phyloP scores from a whole-genome alignment of 2,797 vertebrate species.

The Muraenolepis orangiensis region DNA sequence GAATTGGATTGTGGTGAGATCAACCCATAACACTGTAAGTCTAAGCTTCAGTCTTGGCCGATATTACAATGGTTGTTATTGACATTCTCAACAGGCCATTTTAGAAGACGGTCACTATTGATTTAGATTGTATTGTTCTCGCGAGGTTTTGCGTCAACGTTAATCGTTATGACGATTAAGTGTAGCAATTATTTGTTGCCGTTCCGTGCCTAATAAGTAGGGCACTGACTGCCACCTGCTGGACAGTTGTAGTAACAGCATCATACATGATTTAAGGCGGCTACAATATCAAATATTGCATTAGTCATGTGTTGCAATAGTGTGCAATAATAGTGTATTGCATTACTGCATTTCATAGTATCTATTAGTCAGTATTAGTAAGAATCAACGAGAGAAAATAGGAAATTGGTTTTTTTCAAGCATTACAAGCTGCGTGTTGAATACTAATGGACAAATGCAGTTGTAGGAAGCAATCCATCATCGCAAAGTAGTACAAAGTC shows the following conservation, averaged over 20 bases:
- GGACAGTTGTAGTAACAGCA: slow-evolving; percentile 38
- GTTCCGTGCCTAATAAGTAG: slow-evolving; percentile 14
- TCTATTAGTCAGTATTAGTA: background rate
- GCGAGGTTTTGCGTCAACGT: background rate
- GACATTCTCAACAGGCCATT: background rate
- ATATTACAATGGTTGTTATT: background rate
- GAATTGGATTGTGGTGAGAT: background rate
- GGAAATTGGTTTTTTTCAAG: background rate
- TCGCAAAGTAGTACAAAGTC: background rate
- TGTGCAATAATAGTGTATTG: background rate
- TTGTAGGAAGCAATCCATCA: background rate
- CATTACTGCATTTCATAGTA: background rate
- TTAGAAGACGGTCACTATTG: background rate
- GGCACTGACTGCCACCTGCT: slow-evolving; percentile 58
- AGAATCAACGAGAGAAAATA: background rate
- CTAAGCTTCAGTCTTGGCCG: background rate
- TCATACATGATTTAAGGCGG: background rate
- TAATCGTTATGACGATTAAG: background rate
- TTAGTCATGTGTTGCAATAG: background rate
- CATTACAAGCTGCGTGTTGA: background rate
- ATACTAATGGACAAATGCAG: background rate
- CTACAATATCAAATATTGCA: background rate
- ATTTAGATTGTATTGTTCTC: background rate
- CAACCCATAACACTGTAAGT: background rate
- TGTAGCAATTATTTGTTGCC: slow-evolving; percentile 1